A percentile compares a stretch with the other conserved stretches of the same genome.
Evolutionary conservation across 2,797 vertebrate species (phyloP).

Genomic region (Sebastes jordani): DNA sequence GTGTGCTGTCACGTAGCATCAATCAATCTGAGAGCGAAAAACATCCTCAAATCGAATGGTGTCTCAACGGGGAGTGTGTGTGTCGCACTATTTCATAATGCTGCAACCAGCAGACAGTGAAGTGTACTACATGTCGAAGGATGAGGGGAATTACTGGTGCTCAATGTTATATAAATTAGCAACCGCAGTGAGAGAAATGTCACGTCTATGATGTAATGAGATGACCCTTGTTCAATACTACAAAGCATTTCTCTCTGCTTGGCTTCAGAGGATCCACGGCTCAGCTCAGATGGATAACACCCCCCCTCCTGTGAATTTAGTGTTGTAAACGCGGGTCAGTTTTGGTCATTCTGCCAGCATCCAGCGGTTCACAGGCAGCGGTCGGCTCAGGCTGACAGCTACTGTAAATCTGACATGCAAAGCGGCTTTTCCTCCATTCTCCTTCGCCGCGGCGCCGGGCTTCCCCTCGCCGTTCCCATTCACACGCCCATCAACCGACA

Average conservation of each 20-base stretch:
- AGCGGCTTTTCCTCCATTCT: constrained; percentile 28
- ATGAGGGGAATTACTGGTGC: not conserved
- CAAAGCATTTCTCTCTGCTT: not conserved
- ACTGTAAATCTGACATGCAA: constrained; percentile 45
- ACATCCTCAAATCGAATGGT: constrained; percentile 11
- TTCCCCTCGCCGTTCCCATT: constrained; percentile 33
- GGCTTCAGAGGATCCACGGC: constrained; percentile 11
- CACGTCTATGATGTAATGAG: constrained; percentile 1
- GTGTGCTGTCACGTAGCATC: constrained; percentile 28
- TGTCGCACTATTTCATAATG: constrained; percentile 14
- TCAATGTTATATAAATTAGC: constrained; percentile 11
- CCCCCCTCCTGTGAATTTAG: not conserved
- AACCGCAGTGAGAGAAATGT: not conserved
- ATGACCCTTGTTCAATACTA: constrained; percentile 13
- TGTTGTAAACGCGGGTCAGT: constrained; percentile 13
- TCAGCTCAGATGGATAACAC: constrained; percentile 16
- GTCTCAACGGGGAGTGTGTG: constrained; percentile 1
- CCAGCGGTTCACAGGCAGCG: constrained; percentile 15
- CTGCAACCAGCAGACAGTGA: constrained; percentile 12
- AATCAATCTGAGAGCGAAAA: constrained; percentile 35
- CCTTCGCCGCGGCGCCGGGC: constrained; percentile 27
- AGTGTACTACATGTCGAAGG: not conserved
- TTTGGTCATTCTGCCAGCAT: constrained; percentile 28
- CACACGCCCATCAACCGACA: constrained; percentile 36
- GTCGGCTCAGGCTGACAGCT: constrained; percentile 40